These are phyloP conservation scores for Ia io DNA, from an alignment of 2,113 vertebrate genomes.

Conservation along the genomic window DNA sequence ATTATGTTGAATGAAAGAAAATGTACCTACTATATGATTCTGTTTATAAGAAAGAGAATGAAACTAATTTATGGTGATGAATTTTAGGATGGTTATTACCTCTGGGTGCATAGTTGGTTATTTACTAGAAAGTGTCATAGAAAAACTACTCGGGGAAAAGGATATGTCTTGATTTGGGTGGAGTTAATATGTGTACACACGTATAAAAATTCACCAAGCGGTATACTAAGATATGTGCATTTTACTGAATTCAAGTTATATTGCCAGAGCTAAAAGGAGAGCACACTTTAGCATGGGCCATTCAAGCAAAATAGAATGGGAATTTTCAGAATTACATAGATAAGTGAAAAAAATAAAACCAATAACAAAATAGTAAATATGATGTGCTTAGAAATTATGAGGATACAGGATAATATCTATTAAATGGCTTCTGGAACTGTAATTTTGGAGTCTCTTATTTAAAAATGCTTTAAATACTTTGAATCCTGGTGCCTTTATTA, in stretches of 20 bases:
- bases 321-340: neutral
- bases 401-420: neutral
- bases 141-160: neutral
- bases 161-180: neutral
- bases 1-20: neutral
- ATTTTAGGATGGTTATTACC: neutral
- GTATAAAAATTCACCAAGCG: neutral
- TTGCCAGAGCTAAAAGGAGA: neutral
- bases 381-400: neutral
- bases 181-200: neutral
- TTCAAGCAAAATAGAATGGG: neutral
- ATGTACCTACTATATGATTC: neutral
- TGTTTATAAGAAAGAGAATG: neutral
- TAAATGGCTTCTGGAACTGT: neutral
- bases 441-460: neutral
- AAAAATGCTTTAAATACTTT: neutral
- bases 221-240: neutral
- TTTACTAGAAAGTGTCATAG: neutral
- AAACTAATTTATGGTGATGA: neutral
- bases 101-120: neutral
- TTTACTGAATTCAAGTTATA: constrained; percentile 4
- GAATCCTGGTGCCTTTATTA: neutral
- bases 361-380: neutral
- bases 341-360: neutral
- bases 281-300: neutral